Evolutionary conservation across 2,113 vertebrate species (phyloP).

Genomic region (Corythaixoides concolor): DNA sequence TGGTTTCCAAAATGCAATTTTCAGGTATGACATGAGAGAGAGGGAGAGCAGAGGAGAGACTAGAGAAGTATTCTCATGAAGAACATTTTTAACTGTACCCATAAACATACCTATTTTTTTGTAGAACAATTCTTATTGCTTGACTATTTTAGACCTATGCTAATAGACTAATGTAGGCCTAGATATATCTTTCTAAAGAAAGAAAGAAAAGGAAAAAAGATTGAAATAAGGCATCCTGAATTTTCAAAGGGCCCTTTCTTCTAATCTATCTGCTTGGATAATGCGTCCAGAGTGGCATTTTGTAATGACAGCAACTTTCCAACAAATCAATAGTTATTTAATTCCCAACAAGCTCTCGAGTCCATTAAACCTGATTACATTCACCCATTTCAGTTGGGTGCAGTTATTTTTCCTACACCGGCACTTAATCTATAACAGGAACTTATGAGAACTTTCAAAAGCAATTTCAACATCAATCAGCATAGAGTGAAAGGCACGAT

Average conservation of each 20-base stretch:
- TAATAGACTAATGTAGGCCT: not conserved
- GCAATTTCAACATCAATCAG: constrained; percentile 91
- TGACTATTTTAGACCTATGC: not conserved
- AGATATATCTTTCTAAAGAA: not conserved
- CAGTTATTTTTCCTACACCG: constrained; percentile 88
- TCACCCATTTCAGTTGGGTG: constrained; percentile 90
- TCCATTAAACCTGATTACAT: constrained; percentile 97
- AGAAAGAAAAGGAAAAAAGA: not conserved
- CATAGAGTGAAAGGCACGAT: constrained; percentile 81
- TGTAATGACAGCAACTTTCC: constrained; percentile 92
- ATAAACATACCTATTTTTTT: not conserved
- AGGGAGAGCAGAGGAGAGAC: not conserved
- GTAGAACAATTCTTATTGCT: not conserved
- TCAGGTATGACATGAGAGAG: not conserved
- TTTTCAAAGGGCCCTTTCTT: constrained; percentile 75
- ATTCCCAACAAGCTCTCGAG: constrained; percentile 92
- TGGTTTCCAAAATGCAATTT: not conserved
- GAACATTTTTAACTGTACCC: not conserved
- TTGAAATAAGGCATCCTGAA: constrained; percentile 65
- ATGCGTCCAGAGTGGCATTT: constrained; percentile 88
- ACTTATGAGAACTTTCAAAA: constrained; percentile 94
- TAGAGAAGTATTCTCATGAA: not conserved
- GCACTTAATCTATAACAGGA: constrained; percentile 93
- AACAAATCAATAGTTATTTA: constrained; percentile 95
- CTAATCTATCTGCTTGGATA: constrained; percentile 83